Evolutionary conservation across 2,797 vertebrate species (phyloP).

Genomic region (Bovichtus diacanthus): DNA sequence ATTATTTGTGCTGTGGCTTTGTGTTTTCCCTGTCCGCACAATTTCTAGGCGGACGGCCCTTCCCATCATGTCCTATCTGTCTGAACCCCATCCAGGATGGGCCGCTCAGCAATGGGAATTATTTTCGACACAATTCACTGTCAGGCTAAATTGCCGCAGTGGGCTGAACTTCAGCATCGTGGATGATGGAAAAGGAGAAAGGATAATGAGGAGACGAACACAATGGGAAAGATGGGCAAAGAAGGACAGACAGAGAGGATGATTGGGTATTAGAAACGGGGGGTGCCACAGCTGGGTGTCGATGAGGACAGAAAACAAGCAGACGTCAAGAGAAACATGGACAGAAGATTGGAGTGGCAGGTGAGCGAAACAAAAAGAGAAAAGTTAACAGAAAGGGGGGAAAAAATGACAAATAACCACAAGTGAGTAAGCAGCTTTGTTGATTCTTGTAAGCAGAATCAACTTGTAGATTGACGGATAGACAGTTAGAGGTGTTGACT

Average conservation of each 20-base stretch:
- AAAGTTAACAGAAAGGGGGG: neutral
- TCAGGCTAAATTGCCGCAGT: slow-evolving; percentile 67
- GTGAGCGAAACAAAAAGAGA: neutral
- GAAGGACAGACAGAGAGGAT: slow-evolving; percentile 31
- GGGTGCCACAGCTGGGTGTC: too few species aligned
- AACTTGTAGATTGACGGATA: neutral
- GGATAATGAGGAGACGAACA: slow-evolving; percentile 62
- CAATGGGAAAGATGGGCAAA: slow-evolving; percentile 20
- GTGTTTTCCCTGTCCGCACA: slow-evolving; percentile 12
- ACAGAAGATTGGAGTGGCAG: neutral
- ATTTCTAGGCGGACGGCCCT: slow-evolving; percentile 33
- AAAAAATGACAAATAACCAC: slow-evolving; percentile 24
- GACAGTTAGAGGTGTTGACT: slow-evolving; percentile 26
- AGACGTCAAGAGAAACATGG: neutral
- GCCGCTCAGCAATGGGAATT: slow-evolving; percentile 52
- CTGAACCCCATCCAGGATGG: slow-evolving; percentile 52
- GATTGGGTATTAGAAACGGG: slow-evolving; percentile 13
- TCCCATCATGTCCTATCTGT: slow-evolving; percentile 63
- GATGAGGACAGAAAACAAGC: slow-evolving; percentile 23
- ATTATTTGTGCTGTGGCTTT: slow-evolving; percentile 16
- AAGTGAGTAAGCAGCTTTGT: slow-evolving; percentile 28
- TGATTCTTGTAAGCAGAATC: slow-evolving; percentile 31
- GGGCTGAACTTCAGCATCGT: slow-evolving; percentile 58
- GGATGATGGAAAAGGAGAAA: slow-evolving; percentile 54
- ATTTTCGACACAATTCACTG: slow-evolving; percentile 67